phyloP scores from a whole-genome alignment of 2,888 invertebrate genomes.

The Dryobotodes eremita region DNA sequence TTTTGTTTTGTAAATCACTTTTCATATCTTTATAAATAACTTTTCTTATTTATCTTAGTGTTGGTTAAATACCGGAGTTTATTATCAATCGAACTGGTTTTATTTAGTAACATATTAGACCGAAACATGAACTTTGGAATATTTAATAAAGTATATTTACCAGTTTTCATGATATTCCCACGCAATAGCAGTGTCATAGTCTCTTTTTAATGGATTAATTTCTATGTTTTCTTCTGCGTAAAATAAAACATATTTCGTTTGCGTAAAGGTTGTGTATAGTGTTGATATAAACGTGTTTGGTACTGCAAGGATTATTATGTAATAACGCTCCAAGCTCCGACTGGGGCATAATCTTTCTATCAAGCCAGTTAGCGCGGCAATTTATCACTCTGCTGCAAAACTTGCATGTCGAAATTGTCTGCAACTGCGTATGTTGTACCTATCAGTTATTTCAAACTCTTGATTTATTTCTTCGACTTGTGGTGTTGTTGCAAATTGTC shows the following conservation, averaged over 20 bases:
- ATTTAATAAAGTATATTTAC: slow-evolving; percentile 2
- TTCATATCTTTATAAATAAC: background rate
- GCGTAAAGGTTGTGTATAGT: slow-evolving; percentile 4
- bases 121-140: slow-evolving; percentile 5
- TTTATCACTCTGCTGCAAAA: slow-evolving; percentile 56
- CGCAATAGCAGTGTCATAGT: slow-evolving; percentile 15
- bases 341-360: slow-evolving; percentile 56
- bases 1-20: slow-evolving; percentile 6
- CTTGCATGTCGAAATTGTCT: slow-evolving; percentile 30
- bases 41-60: background rate
- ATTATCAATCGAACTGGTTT: slow-evolving; percentile 3
- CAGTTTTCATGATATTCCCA: background rate
- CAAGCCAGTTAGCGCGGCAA: slow-evolving; percentile 54
- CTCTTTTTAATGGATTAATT: background rate
- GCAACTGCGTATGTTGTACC: slow-evolving; percentile 22
- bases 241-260: slow-evolving; percentile 13
- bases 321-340: slow-evolving; percentile 25
- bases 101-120: background rate
- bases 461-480: slow-evolving; percentile 17
- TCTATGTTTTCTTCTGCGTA: slow-evolving; percentile 9
- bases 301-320: slow-evolving; percentile 35
- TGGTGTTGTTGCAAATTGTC: background rate
- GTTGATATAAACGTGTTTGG: slow-evolving; percentile 5
- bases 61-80: background rate
- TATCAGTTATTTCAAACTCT: slow-evolving; percentile 18